Percentiles rank a stretch among this genome's conserved stretches.
Conservation (phyloP, 2,797 vertebrate species). For the Numenius phaeopus region DNA sequence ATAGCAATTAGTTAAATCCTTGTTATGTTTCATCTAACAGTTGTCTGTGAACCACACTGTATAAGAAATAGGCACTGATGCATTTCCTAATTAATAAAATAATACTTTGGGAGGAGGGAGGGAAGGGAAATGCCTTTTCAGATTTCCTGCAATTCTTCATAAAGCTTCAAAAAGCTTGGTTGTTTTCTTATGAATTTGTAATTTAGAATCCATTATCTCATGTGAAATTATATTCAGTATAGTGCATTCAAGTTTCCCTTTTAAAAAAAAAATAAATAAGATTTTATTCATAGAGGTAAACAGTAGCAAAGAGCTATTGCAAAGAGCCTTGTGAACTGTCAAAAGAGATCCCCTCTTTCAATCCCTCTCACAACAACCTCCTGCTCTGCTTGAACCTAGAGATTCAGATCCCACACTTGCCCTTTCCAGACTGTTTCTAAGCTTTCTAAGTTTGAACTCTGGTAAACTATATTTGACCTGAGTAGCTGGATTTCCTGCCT, state of each 20-base stretch:
- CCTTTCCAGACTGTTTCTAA: background rate
- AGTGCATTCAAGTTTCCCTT: background rate
- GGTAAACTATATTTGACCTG: background rate
- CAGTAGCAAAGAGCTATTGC: background rate
- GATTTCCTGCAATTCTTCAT: background rate
- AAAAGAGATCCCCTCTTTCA: background rate
- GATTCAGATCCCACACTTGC: background rate
- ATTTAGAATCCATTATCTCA: background rate
- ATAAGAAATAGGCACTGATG: background rate
- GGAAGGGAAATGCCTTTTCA: background rate
- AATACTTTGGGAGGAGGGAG: background rate
- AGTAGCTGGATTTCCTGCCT: background rate
- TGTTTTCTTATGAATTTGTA: background rate
- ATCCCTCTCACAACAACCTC: background rate
- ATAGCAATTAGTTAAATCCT: slow-evolving; percentile 55
- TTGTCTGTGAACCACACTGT: background rate
- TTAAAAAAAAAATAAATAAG: background rate
- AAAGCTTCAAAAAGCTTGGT: background rate
- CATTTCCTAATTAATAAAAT: slow-evolving; percentile 12
- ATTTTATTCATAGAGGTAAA: background rate
- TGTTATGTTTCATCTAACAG: slow-evolving; percentile 23
- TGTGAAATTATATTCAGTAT: background rate
- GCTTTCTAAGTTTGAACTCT: background rate
- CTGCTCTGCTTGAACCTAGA: background rate
- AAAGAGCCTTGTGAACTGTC: background rate